A percentile compares a stretch with the other conserved stretches of the same genome.
Conservation (phyloP, 2,797 vertebrate genomes). For the Protonibea diacanthus region DNA sequence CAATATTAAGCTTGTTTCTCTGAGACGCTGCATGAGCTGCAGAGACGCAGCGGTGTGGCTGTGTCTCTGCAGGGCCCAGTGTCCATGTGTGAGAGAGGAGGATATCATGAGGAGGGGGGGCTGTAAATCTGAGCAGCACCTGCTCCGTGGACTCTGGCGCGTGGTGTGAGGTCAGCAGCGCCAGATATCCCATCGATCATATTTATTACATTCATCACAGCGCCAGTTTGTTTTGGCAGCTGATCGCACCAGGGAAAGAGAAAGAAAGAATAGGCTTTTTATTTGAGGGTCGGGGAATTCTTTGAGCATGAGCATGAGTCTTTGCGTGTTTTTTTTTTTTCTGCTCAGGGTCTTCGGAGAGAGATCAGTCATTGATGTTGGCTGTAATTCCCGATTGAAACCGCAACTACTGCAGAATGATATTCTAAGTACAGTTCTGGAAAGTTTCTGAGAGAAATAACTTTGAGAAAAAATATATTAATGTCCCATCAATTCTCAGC, state of each 20-base stretch:
- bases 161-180: conserved; percentile 84
- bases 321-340: conserved; percentile 57
- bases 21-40: conserved; percentile 26
- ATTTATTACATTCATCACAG: conserved; percentile 84
- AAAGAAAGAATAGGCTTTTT: conserved; percentile 68
- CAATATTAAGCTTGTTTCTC: conserved; percentile 51
- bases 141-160: conserved; percentile 77
- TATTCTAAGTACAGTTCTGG: conserved; percentile 54
- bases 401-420: conserved; percentile 62
- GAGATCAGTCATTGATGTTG: conserved; percentile 65
- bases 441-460: conserved; percentile 58
- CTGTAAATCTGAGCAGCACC: conserved; percentile 85
- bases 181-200: conserved; percentile 83
- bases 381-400: conserved; percentile 48
- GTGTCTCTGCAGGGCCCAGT: conserved; percentile 51
- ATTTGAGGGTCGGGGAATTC: conserved; percentile 63
- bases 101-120: conserved; percentile 54
- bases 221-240: conserved; percentile 86
- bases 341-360: conserved; percentile 59
- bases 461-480: conserved; percentile 43
- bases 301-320: conserved; percentile 67
- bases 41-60: conserved; percentile 39
- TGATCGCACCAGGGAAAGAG: conserved; percentile 69
- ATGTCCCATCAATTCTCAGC: conserved; percentile 47
- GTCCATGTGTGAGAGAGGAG: conserved; percentile 50